Evolutionary conservation across 2,113 vertebrate species (phyloP).

Genomic region (Epinephelus cyanopodus): DNA sequence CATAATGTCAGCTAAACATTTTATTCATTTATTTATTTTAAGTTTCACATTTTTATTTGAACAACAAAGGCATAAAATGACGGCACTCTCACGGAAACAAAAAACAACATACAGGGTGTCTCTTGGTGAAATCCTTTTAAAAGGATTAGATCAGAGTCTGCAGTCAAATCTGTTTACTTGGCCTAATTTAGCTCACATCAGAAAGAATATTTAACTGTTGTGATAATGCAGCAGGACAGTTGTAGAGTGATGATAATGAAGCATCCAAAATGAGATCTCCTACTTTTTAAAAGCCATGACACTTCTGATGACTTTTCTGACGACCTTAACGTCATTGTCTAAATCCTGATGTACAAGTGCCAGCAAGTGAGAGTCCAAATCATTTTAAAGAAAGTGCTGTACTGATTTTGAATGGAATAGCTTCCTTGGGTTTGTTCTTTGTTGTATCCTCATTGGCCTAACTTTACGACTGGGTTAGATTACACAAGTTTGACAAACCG

Average conservation of each 20-base stretch:
- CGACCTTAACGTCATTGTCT: slow-evolving; percentile 19
- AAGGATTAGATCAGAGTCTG: slow-evolving; percentile 35
- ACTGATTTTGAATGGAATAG: not conserved
- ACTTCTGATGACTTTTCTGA: not conserved
- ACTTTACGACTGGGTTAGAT: not conserved
- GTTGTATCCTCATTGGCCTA: not conserved
- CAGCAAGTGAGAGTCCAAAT: not conserved
- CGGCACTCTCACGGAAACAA: not conserved
- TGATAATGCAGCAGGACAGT: slow-evolving; percentile 3
- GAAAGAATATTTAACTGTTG: slow-evolving; percentile 13
- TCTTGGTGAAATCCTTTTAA: slow-evolving; percentile 3
- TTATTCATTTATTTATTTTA: not conserved
- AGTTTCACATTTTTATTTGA: not conserved
- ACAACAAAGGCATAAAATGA: not conserved
- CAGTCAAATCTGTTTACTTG: slow-evolving; percentile 30
- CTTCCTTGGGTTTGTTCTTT: not conserved
- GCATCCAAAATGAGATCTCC: not conserved
- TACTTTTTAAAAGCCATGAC: not conserved
- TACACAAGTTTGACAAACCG: too few species aligned
- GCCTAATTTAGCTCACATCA: slow-evolving; percentile 29
- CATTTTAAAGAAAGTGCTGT: not conserved
- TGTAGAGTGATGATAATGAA: slow-evolving; percentile 2
- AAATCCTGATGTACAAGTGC: not conserved
- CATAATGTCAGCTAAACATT: not conserved
- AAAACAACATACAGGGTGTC: not conserved